A percentile compares a stretch with the other conserved stretches of the same genome.
These are phyloP conservation scores for Ichneumoninae sp. DNA, from an alignment of 2,888 invertebrate species.

Conservation along the genomic window DNA sequence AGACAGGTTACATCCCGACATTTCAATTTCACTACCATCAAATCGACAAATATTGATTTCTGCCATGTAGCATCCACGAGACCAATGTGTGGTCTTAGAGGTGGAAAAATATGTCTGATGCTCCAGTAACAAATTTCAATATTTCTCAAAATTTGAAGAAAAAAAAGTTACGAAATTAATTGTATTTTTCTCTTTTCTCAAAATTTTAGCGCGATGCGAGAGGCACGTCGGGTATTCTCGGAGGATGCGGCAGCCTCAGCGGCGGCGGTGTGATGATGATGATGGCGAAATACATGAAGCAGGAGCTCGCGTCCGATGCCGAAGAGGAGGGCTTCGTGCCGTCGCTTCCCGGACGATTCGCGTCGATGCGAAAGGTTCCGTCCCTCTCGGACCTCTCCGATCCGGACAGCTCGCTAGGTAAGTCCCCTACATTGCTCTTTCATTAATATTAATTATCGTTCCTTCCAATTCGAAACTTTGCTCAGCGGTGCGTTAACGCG, in stretches of 20 bases:
- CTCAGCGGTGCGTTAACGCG: background rate
- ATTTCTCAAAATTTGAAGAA: background rate
- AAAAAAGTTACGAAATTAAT: background rate
- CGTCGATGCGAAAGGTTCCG: conserved; percentile 94
- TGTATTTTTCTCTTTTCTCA: conserved; percentile 18
- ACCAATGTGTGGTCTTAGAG: no score
- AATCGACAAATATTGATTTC: no score
- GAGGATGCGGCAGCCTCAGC: conserved; percentile 76
- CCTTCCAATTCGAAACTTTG: background rate
- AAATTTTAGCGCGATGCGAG: conserved; percentile 79
- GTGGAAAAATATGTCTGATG: no score
- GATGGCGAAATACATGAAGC: conserved; percentile 85
- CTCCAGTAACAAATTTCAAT: background rate
- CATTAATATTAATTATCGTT: background rate
- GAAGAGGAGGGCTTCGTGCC: conserved; percentile 88
- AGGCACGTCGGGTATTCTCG: conserved; percentile 75
- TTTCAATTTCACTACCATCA: no score
- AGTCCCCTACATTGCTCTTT: conserved; percentile 84
- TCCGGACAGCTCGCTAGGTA: conserved; percentile 95
- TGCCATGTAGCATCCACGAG: no score
- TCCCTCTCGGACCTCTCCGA: conserved; percentile 96
- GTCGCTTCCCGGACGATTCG: conserved; percentile 85
- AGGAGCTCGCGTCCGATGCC: conserved; percentile 86
- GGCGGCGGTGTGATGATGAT: conserved; percentile 82
- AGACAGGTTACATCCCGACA: no score